Base-by-base conservation (phyloP, 2,797 vertebrate genomes). In the Jordanella pulchra region DNA sequence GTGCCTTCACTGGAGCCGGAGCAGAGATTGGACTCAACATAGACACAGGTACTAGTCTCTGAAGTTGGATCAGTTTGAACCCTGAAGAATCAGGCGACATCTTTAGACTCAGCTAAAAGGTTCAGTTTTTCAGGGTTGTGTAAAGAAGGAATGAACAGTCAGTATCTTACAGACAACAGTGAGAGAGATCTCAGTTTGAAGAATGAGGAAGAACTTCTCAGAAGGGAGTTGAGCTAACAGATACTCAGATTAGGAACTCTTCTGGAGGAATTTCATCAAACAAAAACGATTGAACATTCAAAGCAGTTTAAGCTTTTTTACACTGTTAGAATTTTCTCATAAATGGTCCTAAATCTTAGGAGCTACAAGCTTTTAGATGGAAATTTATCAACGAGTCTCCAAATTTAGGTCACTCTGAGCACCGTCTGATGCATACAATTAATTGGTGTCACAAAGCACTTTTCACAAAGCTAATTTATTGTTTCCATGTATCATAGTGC, bases 11-110 rank as follows among this genome's bases (percentile, higher is more conserved):
- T 0, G 95, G 80, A 0, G 87, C 96, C 0, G 85, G 96, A 0
- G 94, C 95, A 1, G 97, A 99, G 54, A 94, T 98, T 2, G 86
- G 96, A 89, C 95, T 99, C 89, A 96, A 96, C 75, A 94, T 97
- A 91, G 98, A 99, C 21, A 84, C 98, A 97, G 98, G 98, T 99
- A 89, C 3, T 18, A 27, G 4, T 0, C 7, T 63, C 39, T 60
- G 2, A 25, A 63, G 39, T 12, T 3, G 4, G 10, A 21, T 54
- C n/a, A 10, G 51, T n/a, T 53, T 12, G 0, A 53, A 53, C 6
- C 14, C 55, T 58, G 30, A 60, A 32, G 12, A 60, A 60, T 35
- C 30, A 23, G 32, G 1, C 18, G 2, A 35, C 30, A 25, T 18
- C 2, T 42, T 53, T 27, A 32, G 18, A 4, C 17, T 66, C 17